Evolutionary conservation across 1,140 invertebrate genomes (phyloP), one percentile per base, ranked within the genome.

Genomic region (Ips nitidus): DNA sequence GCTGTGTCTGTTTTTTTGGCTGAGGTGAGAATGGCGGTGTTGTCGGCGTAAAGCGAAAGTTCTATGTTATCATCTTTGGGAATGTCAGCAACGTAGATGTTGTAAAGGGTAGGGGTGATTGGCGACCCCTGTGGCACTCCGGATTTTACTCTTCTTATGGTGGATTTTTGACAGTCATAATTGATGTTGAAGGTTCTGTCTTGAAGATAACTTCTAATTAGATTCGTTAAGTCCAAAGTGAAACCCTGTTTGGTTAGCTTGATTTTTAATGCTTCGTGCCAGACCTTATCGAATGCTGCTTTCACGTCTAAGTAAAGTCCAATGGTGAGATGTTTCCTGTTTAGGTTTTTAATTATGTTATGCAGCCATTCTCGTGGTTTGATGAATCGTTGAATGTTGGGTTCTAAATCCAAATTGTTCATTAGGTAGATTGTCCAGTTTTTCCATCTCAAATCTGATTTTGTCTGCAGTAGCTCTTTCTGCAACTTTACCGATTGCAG

Each of bases 221-320:
- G 55, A 1, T 53, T 40, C 5, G 47, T 38, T 43, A 41, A 5
- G 1, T 41, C 39, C 36, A 47, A 61, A 37, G 42, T 50, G 6
- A 4, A 41, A 41, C 3, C n/a, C 22, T 22, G 61, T 5, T 40
- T 50, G 1, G 2, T 4, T 8, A 69, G 4, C 52, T 69, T 69
- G n/a, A 47, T 57, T 2, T 64, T 53, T 45, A 70, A 36, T 2
- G 60, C 68, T 6, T 43, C 60, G 38, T 56, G 52, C 61, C 68
- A 70, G 36, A 70, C 52, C 7, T 52, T 69, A 38, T 69, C 67
- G 39, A 63, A 63, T 22, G 67, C 67, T 45, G 62, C 63, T 36
- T 69, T 45, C 4, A 61, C 43, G 50, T 68, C 66, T 38, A 69
- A 43, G 8, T 36, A 6, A 47, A 63, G 4, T 39, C 50, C 5